Evolutionary conservation across 2,113 vertebrate species (phyloP).

Genomic region (Sebastes fasciatus): DNA sequence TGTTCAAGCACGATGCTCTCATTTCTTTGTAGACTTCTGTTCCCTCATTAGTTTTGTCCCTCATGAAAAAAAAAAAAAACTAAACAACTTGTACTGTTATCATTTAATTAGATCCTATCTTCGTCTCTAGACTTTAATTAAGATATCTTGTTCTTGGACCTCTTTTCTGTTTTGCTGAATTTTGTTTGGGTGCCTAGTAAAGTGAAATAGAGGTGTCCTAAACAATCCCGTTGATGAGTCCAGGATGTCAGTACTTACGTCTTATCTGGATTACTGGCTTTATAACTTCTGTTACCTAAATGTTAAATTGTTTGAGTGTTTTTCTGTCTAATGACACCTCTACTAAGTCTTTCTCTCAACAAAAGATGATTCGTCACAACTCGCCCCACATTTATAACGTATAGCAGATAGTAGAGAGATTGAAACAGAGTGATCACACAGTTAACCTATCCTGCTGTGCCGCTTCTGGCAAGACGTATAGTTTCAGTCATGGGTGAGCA

Average conservation of each 20-base stretch:
- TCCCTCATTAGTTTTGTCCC: constrained; percentile 42
- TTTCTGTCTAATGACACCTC: not conserved
- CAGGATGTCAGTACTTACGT: constrained; percentile 9
- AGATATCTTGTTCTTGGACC: constrained; percentile 11
- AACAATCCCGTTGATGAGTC: constrained; percentile 16
- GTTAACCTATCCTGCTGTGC: constrained; percentile 11
- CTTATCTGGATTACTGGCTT: not conserved
- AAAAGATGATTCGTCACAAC: constrained; percentile 13
- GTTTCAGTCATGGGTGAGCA: constrained; percentile 11
- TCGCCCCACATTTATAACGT: constrained; percentile 2
- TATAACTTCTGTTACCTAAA: not conserved
- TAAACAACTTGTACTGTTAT: constrained; percentile 21
- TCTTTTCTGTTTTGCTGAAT: constrained; percentile 19
- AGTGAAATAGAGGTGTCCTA: constrained; percentile 3
- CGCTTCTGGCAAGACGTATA: not conserved
- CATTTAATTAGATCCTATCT: constrained; percentile 64
- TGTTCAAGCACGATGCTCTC: constrained; percentile 4
- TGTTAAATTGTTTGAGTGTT: not conserved
- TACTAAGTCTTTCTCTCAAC: not conserved
- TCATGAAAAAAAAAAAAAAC: constrained; percentile 25
- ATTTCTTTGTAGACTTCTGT: constrained; percentile 19
- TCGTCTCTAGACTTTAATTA: constrained; percentile 58
- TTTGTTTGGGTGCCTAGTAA: constrained; percentile 15
- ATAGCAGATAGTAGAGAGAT: not conserved
- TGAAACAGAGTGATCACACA: not conserved